Conservation (phyloP, 2,888 invertebrate species). For the Trichopoda pennipes region DNA sequence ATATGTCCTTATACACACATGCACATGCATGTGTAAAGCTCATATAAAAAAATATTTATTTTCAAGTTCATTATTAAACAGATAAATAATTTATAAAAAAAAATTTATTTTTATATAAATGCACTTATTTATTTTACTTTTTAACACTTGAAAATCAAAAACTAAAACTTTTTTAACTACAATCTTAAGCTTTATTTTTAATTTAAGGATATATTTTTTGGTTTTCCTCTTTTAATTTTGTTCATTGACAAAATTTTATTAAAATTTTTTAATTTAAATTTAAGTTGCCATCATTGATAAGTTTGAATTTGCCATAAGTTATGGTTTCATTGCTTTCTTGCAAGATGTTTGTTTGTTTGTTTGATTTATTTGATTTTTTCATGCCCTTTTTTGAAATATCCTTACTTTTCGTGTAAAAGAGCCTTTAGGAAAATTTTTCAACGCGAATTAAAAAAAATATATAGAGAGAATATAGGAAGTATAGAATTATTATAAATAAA, state of each 20-base stretch:
- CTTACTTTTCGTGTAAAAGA: slow-evolving; percentile 33
- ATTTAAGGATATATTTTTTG: not conserved
- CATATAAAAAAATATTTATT: not conserved
- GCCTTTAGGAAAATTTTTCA: slow-evolving; percentile 25
- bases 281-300: not conserved
- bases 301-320: not conserved
- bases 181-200: no score
- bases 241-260: no score
- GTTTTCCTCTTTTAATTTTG: no score
- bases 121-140: not conserved
- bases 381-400: not conserved
- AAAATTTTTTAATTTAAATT: not conserved
- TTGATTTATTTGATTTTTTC: not conserved
- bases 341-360: not conserved
- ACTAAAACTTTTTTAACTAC: not conserved
- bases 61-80: not conserved
- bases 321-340: not conserved
- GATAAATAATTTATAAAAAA: not conserved
- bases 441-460: not conserved
- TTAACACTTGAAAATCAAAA: not conserved
- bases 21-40: no score
- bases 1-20: no score
- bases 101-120: not conserved
- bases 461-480: not conserved
- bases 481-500: not conserved